These are phyloP conservation scores for Ellobium chinense DNA, from an alignment of 2,888 invertebrate species.

Conservation along the genomic window DNA sequence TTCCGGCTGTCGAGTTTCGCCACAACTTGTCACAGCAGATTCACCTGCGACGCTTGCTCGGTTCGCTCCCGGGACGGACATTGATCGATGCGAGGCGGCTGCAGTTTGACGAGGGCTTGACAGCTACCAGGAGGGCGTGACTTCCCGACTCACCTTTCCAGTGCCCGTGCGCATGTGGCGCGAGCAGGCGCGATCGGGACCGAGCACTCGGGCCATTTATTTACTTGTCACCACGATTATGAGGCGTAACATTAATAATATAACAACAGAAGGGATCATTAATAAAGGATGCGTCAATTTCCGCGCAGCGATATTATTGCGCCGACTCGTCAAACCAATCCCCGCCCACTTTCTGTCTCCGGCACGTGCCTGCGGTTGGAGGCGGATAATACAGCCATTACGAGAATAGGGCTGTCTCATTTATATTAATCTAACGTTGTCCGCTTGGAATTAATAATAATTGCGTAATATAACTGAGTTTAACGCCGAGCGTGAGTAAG, in stretches of 20 bases:
- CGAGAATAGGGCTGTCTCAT: not conserved
- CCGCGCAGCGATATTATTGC: not conserved
- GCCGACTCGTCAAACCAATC: not conserved
- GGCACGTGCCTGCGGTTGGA: no score
- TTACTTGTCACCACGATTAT: slow-evolving; percentile 12
- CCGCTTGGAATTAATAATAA: slow-evolving; percentile 7
- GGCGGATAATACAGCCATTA: slow-evolving; percentile 3
- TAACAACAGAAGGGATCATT: slow-evolving; percentile 11
- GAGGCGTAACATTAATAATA: slow-evolving; percentile 8
- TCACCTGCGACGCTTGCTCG: not conserved
- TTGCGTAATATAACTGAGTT: not conserved
- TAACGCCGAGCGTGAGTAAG: no score
- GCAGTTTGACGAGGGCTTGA: not conserved
- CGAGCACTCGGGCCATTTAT: slow-evolving; percentile 7
- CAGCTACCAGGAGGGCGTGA: slow-evolving; percentile 19
- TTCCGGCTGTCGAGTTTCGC: not conserved
- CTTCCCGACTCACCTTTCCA: not conserved
- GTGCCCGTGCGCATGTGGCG: slow-evolving; percentile 8
- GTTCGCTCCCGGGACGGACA: not conserved
- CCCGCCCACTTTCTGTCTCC: not conserved
- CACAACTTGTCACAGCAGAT: not conserved
- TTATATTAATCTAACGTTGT: not conserved
- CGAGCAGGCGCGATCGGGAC: not conserved
- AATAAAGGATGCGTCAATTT: slow-evolving; percentile 7
- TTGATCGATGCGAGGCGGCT: not conserved